Base-by-base conservation (phyloP, 2,888 invertebrate genomes). In the Synanthedon tipuliformis region DNA sequence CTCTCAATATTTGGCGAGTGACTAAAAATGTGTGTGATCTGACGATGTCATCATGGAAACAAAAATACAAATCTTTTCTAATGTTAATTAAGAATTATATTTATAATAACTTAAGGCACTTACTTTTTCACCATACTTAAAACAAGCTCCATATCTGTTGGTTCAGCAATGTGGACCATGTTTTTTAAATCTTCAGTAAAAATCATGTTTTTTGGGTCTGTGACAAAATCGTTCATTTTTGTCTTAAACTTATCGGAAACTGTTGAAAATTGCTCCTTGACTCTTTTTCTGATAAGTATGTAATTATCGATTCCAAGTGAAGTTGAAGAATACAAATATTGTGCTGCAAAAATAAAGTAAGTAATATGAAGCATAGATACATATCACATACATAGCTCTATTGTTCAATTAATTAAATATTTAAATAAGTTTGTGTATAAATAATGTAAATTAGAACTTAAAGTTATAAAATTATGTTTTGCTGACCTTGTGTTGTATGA, bases 111-210 rank as follows among this genome's bases (percentile, higher is more conserved):
- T 23, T 5, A 23, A 23, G 10, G 34, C 53, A 58, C 79, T 75
- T 81, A 92, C 91, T 91, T 93, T 73, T 89, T 88, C 58, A 94
- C 79, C 94, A 95, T 95, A 62, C 89, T 85, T 8, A 87, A 64
- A 1, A 93, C 70, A 15, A 95, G 76, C 7, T 90, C 78, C 12
- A 94, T 59, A 70, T 95, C 94, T 10, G 84, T 72, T 34, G 88
- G 89, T 56, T 92, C 90, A 3, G 90, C 89, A 52, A 95, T 73
- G 67, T 95, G 92, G 4, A 93, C 71, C 90, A 95, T 93, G 69
- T 93, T 93, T 73, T 95, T 95, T 11, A 95, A 79, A 76, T 95
- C 95, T 80, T 95, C 95, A 5, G 95, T 94, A 66, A 95, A 95
- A 58, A 95, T 89, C 89, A 94, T 90, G 60, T 89, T 90, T 57